Conservation (phyloP, 2,888 invertebrate genomes). For the Caenorhabditis auriculariae region DNA sequence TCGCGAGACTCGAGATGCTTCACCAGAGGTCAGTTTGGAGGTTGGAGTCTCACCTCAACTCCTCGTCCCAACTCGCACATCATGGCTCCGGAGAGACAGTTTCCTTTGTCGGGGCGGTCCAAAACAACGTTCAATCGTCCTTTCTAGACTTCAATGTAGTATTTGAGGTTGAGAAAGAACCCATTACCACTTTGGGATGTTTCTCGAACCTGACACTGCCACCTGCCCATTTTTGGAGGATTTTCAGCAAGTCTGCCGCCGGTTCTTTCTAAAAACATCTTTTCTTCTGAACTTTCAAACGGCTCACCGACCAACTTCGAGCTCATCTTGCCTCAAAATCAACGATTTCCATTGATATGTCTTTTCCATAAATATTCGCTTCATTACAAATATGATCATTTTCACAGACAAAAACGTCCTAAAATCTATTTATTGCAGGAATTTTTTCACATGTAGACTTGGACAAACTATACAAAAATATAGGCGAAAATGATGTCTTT, state of each 20-base stretch:
- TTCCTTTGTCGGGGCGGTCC: conserved; percentile 37
- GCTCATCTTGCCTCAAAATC: too few relatives aligned
- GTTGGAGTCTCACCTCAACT: conserved; percentile 12
- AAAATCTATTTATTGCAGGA: too few relatives aligned
- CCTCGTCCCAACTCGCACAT: conserved; percentile 24
- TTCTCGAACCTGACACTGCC: conserved; percentile 11
- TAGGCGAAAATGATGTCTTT: too few relatives aligned
- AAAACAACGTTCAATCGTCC: conserved; percentile 22
- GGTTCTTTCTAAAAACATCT: conserved; percentile 7
- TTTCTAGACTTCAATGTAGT: background rate
- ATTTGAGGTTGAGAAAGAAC: background rate
- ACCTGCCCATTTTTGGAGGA: conserved; percentile 15
- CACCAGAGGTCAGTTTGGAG: background rate
- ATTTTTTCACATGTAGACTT: too few relatives aligned
- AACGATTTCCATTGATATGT: too few relatives aligned
- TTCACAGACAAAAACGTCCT: too few relatives aligned
- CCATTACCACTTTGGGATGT: conserved; percentile 2
- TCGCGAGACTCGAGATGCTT: background rate
- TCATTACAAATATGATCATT: too few relatives aligned
- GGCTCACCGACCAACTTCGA: too few relatives aligned
- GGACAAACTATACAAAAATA: too few relatives aligned
- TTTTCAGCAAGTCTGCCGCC: conserved; percentile 6
- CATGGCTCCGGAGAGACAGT: conserved; percentile 37
- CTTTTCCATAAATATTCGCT: too few relatives aligned
- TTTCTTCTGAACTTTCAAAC: background rate